Evolutionary conservation across 2,113 vertebrate genomes (phyloP), one percentile per base, ranked within the genome.

Genomic region (Tricholaema leucomelas): DNA sequence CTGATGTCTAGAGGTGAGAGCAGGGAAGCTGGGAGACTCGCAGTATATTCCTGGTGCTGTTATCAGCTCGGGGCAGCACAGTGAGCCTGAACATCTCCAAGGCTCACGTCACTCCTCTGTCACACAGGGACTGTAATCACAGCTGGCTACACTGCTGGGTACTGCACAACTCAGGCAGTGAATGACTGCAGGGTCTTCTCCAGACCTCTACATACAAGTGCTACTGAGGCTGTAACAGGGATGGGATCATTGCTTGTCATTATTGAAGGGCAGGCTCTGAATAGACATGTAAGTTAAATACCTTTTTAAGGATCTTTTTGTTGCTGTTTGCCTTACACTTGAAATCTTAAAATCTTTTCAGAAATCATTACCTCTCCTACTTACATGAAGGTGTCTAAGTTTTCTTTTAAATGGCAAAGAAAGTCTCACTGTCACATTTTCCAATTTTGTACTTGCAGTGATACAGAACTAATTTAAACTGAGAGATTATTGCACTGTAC

Each of bases 151-250:
- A 54, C 3, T 38, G 6, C 31, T 2, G 11, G 15, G 38, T 14
- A n/a, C 58, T 9, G 19, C 0, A 6, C 4, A 1, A n/a, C 33
- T 25, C 4, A 1, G 8, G 20, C 1, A 15, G 74, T 2, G 58
- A 64, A 10, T 2, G 28, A 12, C 83, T 70, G 40, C 65, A 58
- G 48, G 23, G n/a, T 35, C 33, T 10, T 31, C 15, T 15, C 8
- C 25, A 82, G 64, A 40, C 23, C 38, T 75, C 33, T 11, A 18
- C 46, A 18, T 15, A 21, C 19, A 63, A n/a, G 44, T 12, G 8
- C 13, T 55, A 59, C 20, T 27, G 38, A 31, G 28, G 8, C 2
- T 56, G 35, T 6, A 58, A 55, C 2, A 56, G 10, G 28, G 17
- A 31, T 36, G 10, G 28, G 15, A 31, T 36, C 14, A 14, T 30